Conservation (phyloP, 1,140 invertebrate species). For the Cylas formicarius region DNA sequence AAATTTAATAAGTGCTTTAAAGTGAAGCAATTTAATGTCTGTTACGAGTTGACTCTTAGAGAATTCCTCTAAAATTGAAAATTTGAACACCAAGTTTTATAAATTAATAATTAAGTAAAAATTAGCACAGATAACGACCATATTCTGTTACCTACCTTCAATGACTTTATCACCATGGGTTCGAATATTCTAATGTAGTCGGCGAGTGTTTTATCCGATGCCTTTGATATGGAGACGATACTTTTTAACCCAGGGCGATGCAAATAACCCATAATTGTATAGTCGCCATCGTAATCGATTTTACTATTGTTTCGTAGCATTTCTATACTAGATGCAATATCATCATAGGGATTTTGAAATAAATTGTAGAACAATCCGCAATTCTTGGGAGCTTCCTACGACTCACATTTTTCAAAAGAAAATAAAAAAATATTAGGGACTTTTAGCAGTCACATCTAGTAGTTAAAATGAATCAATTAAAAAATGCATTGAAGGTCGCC, state of each 20-base stretch:
- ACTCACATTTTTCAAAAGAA: conserved; percentile 2
- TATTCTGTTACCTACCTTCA: conserved; percentile 51
- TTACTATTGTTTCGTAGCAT: conserved; percentile 31
- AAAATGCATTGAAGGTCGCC: neutral
- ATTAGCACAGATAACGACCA: conserved; percentile 4
- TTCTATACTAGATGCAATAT: conserved; percentile 31
- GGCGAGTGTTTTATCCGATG: conserved; percentile 59
- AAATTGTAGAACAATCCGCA: conserved; percentile 35
- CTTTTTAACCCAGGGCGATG: conserved; percentile 44
- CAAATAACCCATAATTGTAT: conserved; percentile 40
- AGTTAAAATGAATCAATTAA: neutral
- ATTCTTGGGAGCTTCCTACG: conserved; percentile 11
- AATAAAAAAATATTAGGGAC: neutral
- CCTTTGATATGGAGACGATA: conserved; percentile 40
- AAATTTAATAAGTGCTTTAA: no score
- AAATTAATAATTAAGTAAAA: conserved; percentile 8
- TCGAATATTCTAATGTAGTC: conserved; percentile 83
- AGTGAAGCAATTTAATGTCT: no score
- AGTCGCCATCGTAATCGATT: conserved; percentile 33
- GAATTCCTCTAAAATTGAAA: no score
- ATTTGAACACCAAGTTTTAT: conserved; percentile 20
- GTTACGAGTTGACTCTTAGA: no score
- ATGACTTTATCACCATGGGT: conserved; percentile 78
- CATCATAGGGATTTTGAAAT: conserved; percentile 35
- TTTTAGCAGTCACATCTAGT: no score